Conservation (phyloP, 2,888 invertebrate species). For the Anthophora plumipes region DNA sequence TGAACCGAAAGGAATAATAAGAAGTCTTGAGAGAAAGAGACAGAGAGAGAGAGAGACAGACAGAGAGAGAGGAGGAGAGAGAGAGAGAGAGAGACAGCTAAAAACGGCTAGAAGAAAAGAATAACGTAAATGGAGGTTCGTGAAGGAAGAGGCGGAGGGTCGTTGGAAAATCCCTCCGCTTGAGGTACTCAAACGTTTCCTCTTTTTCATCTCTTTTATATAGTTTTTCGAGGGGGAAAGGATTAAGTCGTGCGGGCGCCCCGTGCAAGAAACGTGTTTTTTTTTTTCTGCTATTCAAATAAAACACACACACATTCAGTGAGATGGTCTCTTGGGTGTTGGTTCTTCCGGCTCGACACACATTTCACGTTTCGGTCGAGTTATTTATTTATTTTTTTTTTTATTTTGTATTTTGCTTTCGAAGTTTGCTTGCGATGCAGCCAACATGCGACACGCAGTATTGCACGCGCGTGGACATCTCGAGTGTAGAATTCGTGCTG, state of each 20-base stretch:
- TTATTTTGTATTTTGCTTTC: too few species aligned
- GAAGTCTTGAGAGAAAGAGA: neutral
- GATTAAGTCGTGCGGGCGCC: slow-evolving; percentile 77
- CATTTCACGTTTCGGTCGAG: slow-evolving; percentile 9
- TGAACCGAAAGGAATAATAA: slow-evolving; percentile 31
- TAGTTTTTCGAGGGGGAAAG: neutral
- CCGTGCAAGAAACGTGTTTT: slow-evolving; percentile 77
- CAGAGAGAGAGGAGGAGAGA: neutral
- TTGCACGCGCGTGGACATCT: slow-evolving; percentile 52
- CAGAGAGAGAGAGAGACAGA: neutral
- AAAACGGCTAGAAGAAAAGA: slow-evolving; percentile 25
- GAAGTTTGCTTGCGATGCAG: slow-evolving; percentile 71
- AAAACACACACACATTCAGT: slow-evolving; percentile 72
- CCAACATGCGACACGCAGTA: slow-evolving; percentile 81
- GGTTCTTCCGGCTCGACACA: slow-evolving; percentile 56
- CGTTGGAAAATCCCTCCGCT: slow-evolving; percentile 19
- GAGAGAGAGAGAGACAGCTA: slow-evolving; percentile 11
- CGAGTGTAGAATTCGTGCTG: slow-evolving; percentile 15
- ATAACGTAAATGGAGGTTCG: neutral
- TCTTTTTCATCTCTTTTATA: slow-evolving; percentile 16
- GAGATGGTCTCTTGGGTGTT: slow-evolving; percentile 57
- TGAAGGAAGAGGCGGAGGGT: neutral
- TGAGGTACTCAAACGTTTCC: slow-evolving; percentile 6
- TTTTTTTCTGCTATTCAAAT: slow-evolving; percentile 28
- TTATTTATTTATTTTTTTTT: slow-evolving; percentile 12